A percentile compares a stretch with the other conserved stretches of the same genome.
phyloP scores from a whole-genome alignment of 2,113 vertebrate species.

The Tylochromis polylepis region DNA sequence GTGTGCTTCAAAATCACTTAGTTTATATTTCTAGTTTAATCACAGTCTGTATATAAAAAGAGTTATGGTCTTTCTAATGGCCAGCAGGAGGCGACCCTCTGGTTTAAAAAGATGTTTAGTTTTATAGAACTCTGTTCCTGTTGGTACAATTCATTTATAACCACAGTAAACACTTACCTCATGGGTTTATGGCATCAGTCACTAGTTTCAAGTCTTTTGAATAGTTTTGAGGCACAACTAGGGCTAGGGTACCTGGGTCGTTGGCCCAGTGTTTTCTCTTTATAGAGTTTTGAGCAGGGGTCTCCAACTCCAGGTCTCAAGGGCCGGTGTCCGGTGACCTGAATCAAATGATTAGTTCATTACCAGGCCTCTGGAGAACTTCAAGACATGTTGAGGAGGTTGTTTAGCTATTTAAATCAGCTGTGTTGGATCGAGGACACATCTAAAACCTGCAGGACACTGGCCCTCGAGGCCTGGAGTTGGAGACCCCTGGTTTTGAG shows the following conservation, averaged over 20 bases:
- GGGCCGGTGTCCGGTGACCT: too few species aligned
- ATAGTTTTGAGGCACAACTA: neutral
- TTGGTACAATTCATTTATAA: neutral
- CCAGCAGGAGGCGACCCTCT: fast-evolving
- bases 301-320: too few species aligned
- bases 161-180: neutral
- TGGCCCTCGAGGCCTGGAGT: too few species aligned
- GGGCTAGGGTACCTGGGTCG: neutral
- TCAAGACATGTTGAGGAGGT: too few species aligned
- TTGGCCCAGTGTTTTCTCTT: neutral
- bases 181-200: neutral
- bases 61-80: neutral
- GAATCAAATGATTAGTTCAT: too few species aligned
- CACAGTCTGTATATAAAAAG: neutral
- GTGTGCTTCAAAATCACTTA: neutral
- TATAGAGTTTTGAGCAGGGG: fast-evolving
- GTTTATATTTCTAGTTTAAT: neutral
- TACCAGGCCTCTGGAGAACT: too few species aligned
- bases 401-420: too few species aligned
- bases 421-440: too few species aligned
- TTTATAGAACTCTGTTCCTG: neutral
- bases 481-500: too few species aligned
- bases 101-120: fast-evolving
- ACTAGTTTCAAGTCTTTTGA: neutral
- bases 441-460: too few species aligned